phyloP scores from a whole-genome alignment of 2,888 invertebrate genomes.

The Cataglyphis livida region DNA sequence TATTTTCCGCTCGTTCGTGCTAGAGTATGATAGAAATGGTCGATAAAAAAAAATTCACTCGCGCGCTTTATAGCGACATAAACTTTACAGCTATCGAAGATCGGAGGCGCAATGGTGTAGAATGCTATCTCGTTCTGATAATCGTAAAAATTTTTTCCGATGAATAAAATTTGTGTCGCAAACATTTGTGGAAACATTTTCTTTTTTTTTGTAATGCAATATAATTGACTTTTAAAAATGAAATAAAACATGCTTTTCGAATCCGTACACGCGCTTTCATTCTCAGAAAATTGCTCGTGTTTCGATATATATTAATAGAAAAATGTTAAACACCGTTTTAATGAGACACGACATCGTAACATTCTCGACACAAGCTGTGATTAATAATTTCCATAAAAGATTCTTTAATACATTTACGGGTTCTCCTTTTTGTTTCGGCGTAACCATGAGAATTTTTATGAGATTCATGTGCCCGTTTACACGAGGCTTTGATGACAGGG shows the following conservation, averaged over 20 bases:
- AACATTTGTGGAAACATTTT: background rate
- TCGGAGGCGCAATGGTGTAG: background rate
- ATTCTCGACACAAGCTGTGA: background rate
- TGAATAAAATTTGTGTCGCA: slow-evolving; percentile 40
- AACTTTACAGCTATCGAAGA: slow-evolving; percentile 39
- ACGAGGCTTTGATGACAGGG: slow-evolving; percentile 69
- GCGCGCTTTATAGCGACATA: slow-evolving; percentile 39
- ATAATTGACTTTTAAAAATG: background rate
- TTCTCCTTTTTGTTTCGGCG: background rate
- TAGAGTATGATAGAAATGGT: slow-evolving; percentile 7
- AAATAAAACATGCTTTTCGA: slow-evolving; percentile 11
- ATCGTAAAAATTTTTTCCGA: slow-evolving; percentile 48
- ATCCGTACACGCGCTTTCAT: background rate
- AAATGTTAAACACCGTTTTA: slow-evolving; percentile 26
- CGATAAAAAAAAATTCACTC: slow-evolving; percentile 44
- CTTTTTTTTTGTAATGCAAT: background rate
- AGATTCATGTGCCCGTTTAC: slow-evolving; percentile 68
- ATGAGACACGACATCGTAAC: background rate
- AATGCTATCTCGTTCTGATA: slow-evolving; percentile 39
- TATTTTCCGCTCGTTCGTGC: background rate
- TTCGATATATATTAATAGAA: background rate
- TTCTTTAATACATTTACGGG: slow-evolving; percentile 20
- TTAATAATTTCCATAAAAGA: slow-evolving; percentile 38
- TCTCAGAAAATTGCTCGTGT: background rate
- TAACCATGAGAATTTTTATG: slow-evolving; percentile 64